These are phyloP conservation scores for Merodon equestris DNA, from an alignment of 2,888 invertebrate species.

Conservation along the genomic window DNA sequence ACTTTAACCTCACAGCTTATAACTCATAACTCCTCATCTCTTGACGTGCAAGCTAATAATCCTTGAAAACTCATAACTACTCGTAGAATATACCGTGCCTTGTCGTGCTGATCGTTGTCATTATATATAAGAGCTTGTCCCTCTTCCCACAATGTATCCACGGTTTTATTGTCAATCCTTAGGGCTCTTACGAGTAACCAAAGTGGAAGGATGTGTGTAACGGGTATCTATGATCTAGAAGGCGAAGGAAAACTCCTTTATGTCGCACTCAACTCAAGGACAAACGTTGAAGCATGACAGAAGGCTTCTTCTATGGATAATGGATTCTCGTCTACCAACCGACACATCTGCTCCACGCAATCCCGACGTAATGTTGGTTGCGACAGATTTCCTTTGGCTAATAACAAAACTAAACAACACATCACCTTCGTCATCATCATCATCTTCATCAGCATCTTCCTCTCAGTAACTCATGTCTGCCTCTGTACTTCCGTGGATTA, in stretches of 20 bases:
- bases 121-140: slow-evolving; percentile 34
- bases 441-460: not conserved
- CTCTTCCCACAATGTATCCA: slow-evolving; percentile 2
- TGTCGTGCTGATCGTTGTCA: slow-evolving; percentile 45
- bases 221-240: slow-evolving; percentile 49
- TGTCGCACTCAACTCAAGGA: slow-evolving; percentile 58
- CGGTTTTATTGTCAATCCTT: slow-evolving; percentile 36
- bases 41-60: slow-evolving; percentile 1
- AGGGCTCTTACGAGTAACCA: slow-evolving; percentile 10
- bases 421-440: slow-evolving; percentile 13
- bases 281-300: slow-evolving; percentile 43
- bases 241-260: slow-evolving; percentile 26
- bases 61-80: slow-evolving; percentile 25
- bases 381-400: slow-evolving; percentile 24
- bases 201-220: slow-evolving; percentile 42
- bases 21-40: too few species aligned
- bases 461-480: not conserved
- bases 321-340: too few species aligned
- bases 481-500: slow-evolving; percentile 11
- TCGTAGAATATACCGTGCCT: slow-evolving; percentile 32
- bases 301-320: not conserved
- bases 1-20: too few species aligned
- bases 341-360: not conserved
- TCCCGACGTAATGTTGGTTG: slow-evolving; percentile 35
- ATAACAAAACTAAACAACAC: slow-evolving; percentile 26